Base-by-base conservation (phyloP, 2,888 invertebrate species). In the Panorpa germanica region DNA sequence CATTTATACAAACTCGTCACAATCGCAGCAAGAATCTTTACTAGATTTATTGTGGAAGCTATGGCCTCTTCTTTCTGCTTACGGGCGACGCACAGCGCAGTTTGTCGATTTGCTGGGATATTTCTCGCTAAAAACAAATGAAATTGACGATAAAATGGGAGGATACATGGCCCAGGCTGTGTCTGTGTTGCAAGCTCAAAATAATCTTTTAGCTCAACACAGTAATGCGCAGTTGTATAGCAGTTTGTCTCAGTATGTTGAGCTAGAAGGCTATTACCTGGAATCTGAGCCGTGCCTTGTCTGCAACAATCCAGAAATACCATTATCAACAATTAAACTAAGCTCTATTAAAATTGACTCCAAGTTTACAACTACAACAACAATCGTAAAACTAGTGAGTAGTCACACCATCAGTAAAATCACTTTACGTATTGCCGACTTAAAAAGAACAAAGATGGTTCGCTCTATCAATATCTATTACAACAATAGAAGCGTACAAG, bases 241-340 rank as follows among this genome's bases (percentile, higher is more conserved):
- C 1, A 78, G 86, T 25, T 61, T 95, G 33, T 80, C 88, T 30
- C 85, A 88, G n/a, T 82, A 83, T 46, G 83, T 95, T 2, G 91
- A 95, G 47, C 67, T 93, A 25, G 93, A 93, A 48, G 95, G 95
- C 0, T 93, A 85, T 55, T 96, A 86, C 51, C 59, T 96, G 36
- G 95, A 96, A 59, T 86, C 88, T 13, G 93, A 95, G 49, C 96
- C 96, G 0, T 98, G 96, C 45, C 67, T 95, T 33, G 93, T 95
- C 1, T 96, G 96, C 55, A 95, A 95, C 56, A 93, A 93, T 57
- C 93, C 93, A 0, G 95, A 96, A 54, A 81, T 91, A 11, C 76
- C 91, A 1, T 77, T 86, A 64, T 65, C 80, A 1, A 82, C 78
- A 31, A 83, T 90, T 40, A 95, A 95, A 52, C 57, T 95, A 32